Base-by-base conservation (phyloP, 2,113 vertebrate genomes). In the Callithrix jacchus region DNA sequence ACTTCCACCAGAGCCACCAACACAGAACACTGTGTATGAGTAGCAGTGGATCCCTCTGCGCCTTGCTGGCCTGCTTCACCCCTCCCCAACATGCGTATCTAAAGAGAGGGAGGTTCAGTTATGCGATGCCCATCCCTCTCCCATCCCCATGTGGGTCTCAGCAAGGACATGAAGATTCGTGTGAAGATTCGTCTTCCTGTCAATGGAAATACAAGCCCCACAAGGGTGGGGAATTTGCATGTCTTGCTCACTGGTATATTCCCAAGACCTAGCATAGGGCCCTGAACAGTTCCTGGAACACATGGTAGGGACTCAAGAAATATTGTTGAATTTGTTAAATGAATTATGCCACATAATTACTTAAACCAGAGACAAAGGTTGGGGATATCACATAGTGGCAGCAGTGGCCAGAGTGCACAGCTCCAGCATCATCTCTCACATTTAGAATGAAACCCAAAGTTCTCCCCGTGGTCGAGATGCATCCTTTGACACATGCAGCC, bases 401-500 rank as follows among this genome's bases (percentile, higher is more conserved):
- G 32, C 11, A 40, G 27, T 0, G 17, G 21, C 35, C 68, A 6
- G 2, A 23, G 16, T 32, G 16, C 18, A 13, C 52, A 40, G 45
- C 30, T 47, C 37, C 32, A 18, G 27, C 0, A 0, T 83, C 30
- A 40, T 49, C 40, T n/a, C 83, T 74, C 45, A 54, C 12, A 2
- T 64, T 95, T 64, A 64, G 18, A 77, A 32, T 40, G 54, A 64
- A 83, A 47, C 27, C 27, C 45, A 45, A 77, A 87, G 58, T 37
- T 61, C 37, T 86, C 70, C 20, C 23, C 0, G 0, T 20, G 76
- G 37, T 23, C 40, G 32, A 37, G 25, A 54, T 12, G 2, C 7
- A 35, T 9, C 54, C 25, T 18, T 30, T 45, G 58, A 45, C 0
- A 0, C 27, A 14, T 2, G 0, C 4, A 1, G 3, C 14, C 74